These are phyloP conservation scores for Enteromius treurensis DNA, from an alignment of 2,797 vertebrate genomes.

Conservation along the genomic window DNA sequence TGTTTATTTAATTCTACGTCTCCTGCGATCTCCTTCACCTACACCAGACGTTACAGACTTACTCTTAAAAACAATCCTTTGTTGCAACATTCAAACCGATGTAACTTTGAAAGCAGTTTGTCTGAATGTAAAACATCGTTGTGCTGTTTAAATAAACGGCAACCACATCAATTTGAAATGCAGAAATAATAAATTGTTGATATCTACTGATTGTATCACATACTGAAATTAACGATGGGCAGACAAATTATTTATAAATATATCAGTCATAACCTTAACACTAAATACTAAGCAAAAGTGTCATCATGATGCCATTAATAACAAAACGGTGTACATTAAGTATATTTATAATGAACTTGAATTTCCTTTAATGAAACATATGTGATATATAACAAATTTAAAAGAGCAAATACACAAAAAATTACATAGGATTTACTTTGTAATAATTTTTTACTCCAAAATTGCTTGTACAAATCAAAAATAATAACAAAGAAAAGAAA, in stretches of 20 bases:
- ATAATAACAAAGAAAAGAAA: not conserved
- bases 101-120: not conserved
- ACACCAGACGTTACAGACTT: too few species aligned
- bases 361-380: not conserved
- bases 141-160: not conserved
- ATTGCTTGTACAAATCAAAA: not conserved
- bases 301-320: not conserved
- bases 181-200: not conserved
- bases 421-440: not conserved
- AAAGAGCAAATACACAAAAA: not conserved
- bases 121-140: not conserved
- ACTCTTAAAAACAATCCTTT: not conserved
- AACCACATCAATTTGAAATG: not conserved
- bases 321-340: not conserved
- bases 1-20: too few species aligned
- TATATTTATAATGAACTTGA: not conserved
- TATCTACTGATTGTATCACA: not conserved
- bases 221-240: not conserved
- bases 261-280: not conserved
- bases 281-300: not conserved
- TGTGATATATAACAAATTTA: not conserved
- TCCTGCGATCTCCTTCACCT: too few species aligned
- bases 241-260: not conserved
- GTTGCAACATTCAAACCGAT: not conserved
- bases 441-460: not conserved